These are phyloP conservation scores for Alcedo atthis DNA, from an alignment of 2,797 vertebrate species.

Conservation along the genomic window DNA sequence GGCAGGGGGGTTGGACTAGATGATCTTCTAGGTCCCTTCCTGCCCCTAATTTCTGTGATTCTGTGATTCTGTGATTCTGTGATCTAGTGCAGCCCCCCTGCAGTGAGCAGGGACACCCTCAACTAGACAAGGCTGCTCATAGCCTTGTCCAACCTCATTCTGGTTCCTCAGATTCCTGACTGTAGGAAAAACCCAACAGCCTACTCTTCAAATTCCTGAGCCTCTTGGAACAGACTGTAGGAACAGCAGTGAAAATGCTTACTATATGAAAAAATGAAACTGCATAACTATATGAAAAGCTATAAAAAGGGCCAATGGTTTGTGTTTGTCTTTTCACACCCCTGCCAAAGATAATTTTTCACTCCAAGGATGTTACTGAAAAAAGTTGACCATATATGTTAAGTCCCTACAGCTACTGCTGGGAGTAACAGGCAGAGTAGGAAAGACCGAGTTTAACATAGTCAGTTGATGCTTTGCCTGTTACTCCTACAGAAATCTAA, in stretches of 20 bases:
- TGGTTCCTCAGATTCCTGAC: slow-evolving; percentile 35
- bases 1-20: too few species aligned
- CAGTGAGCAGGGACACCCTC: too few species aligned
- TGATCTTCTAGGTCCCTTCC: too few species aligned
- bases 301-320: slow-evolving; percentile 31
- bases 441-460: slow-evolving; percentile 7
- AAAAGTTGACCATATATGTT: slow-evolving; percentile 30
- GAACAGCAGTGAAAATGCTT: slow-evolving; percentile 56
- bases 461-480: not conserved
- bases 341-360: slow-evolving; percentile 52
- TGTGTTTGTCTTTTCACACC: slow-evolving; percentile 43
- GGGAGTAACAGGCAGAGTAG: not conserved
- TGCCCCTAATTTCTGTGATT: too few species aligned
- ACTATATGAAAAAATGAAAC: not conserved
- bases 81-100: too few species aligned
- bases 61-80: too few species aligned
- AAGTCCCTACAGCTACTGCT: slow-evolving; percentile 1
- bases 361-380: slow-evolving; percentile 47
- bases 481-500: slow-evolving; percentile 30
- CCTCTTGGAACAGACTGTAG: slow-evolving; percentile 46
- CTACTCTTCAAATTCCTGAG: slow-evolving; percentile 45
- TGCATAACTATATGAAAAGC: slow-evolving; percentile 8
- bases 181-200: not conserved
- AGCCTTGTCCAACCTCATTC: too few species aligned
- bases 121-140: too few species aligned